phyloP scores from a whole-genome alignment of 2,797 vertebrate genomes.

The Pseudochaenichthys georgianus region DNA sequence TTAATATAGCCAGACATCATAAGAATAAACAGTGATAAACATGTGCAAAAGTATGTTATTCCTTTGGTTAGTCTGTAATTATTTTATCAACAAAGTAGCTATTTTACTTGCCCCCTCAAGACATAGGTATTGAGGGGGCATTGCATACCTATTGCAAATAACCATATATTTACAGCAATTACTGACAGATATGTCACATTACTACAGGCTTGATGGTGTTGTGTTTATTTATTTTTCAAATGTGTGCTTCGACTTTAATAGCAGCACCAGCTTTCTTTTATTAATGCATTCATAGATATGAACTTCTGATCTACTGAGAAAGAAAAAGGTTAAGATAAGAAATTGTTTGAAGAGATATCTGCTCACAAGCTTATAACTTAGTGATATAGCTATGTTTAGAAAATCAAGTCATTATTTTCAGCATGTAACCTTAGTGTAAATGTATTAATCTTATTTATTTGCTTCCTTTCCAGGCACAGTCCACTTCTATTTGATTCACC shows the following conservation, averaged over 20 bases:
- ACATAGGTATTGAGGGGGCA: background rate
- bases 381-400: no score
- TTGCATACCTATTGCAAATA: background rate
- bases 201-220: background rate
- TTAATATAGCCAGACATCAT: background rate
- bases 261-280: background rate
- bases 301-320: background rate
- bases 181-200: background rate
- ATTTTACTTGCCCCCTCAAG: no score
- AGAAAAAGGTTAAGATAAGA: background rate
- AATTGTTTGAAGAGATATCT: background rate
- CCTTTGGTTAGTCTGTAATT: background rate
- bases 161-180: background rate
- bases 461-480: conserved; percentile 31
- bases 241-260: background rate
- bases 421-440: background rate
- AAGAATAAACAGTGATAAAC: background rate
- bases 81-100: no score
- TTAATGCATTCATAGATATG: background rate
- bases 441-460: background rate
- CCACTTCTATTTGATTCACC: conserved; percentile 54
- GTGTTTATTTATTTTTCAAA: no score
- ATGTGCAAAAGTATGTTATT: background rate
- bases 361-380: no score
- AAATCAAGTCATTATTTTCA: no score